Evolutionary conservation across 2,113 vertebrate genomes (phyloP), one percentile per base, ranked within the genome.

Genomic region (Fukomys damarensis): DNA sequence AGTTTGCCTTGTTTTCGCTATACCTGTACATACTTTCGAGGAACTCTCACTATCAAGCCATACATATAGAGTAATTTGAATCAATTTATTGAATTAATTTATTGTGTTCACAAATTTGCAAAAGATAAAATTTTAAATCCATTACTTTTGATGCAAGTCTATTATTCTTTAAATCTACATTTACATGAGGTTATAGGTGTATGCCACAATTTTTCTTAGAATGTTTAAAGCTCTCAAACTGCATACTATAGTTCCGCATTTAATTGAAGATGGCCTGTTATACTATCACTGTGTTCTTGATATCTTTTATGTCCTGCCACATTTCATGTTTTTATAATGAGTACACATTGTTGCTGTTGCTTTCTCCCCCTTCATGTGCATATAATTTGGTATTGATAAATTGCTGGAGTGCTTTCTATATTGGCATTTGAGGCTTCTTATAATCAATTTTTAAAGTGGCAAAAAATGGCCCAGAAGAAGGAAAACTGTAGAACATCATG

Each of bases 301-400:
- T 72, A 70, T n/a, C 86, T 95, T 96, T 89, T 74, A 61, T 74
- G 17, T 93, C 16, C 4, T 96, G 43, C 84, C 70, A 93, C 89
- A 86, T 84, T 87, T 35, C 83, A 43, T 32, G 66, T 38, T 93
- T 96, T 89, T 28, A 76, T 86, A 92, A 77, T 28, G 38, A 63
- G 9, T 38, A 68, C 13, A 83, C 7, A 35, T 70, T 72, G 68
- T 82, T 83, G 11, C 5, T 56, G 41, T n/a, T 9, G 10, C 5
- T 4, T 2, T 8, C 0, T 2, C 19, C 32, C 7, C 3, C n/a
- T 17, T 2, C 26, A 65, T 38, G 7, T 56, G 85, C 11, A 11
- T 66, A 10, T 49, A 82, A 85, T 1, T 94, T 85, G 95, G 38
- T 52, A 90, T 16, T 72, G 59, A 87, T 24, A 96, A 82, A 87